Base-by-base conservation (phyloP, 2,888 invertebrate genomes). In the Protodeltote pygarga region DNA sequence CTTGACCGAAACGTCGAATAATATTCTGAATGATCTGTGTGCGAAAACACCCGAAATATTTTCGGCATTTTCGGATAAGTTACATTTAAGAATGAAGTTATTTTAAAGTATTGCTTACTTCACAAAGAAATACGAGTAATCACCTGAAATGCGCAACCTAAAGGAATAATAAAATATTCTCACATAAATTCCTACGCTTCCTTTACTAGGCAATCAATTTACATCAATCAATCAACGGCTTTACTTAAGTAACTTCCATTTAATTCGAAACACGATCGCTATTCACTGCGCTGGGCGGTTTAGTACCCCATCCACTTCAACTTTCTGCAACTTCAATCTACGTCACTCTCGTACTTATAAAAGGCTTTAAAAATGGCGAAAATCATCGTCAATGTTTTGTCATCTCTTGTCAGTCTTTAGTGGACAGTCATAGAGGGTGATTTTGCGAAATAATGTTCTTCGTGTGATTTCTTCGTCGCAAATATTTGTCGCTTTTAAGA, bases 151-250 rank as follows among this genome's bases (percentile, higher is more conserved):
- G 29, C 34, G 19, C 39, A 41, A 35, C 46, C 17, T 38, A 16
- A 52, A 21, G 24, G 49, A 60, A 52, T 27, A 29, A 47, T 55
- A 61, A 50, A 48, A 52, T 51, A 59, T 60, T 71, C 71, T 57
- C 73, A 61, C 65, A 64, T 54, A 68, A 49, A 61, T 67, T 41
- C 17, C 38, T 21, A 15, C 20, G 25, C n/a, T n/a, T n/a, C n/a
- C n/a, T n/a, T n/a, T n/a, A n/a, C n/a, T n/a, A 47, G 33, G 33
- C 71, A 66, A 75, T 74, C 75, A 75, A 77, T 79, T 75, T 75
- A 75, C 73, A 81, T 79, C 77, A 73, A 76, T 77, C 77, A 75
- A 77, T 77, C 75, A 60, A 71, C 65, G 60, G 50, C 60, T 68
- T 59, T 62, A 49, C 58, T 64, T 61, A 62, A 67, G 65, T 69